Percentiles rank a stretch among this genome's conserved stretches.
Conservation (phyloP, 1,140 invertebrate species). For the Tetramorium alpestre region DNA sequence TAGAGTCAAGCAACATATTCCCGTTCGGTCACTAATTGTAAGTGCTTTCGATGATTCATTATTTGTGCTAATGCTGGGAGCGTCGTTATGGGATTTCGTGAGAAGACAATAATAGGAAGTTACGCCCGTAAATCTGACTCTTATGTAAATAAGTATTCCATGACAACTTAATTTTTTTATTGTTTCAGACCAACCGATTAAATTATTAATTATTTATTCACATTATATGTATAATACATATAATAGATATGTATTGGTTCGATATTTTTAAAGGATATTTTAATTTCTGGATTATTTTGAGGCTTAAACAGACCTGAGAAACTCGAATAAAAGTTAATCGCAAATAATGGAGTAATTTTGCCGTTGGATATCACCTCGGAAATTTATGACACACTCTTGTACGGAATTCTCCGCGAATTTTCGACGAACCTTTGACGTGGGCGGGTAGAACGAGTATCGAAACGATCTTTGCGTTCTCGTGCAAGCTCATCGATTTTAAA, state of each 20-base stretch:
- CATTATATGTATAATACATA: background rate
- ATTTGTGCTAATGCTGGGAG: background rate
- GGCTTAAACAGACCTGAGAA: background rate
- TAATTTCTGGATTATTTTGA: background rate
- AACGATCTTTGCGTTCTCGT: slow-evolving; percentile 56
- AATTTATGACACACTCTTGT: slow-evolving; percentile 6
- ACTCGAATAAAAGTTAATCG: slow-evolving; percentile 22
- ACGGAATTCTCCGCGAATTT: slow-evolving; percentile 24
- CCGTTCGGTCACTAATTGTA: slow-evolving; percentile 8
- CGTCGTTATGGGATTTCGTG: background rate
- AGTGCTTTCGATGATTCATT: slow-evolving; percentile 22
- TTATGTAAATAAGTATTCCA: background rate
- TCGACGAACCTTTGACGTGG: slow-evolving; percentile 36
- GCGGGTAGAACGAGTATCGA: slow-evolving; percentile 52
- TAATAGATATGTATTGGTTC: background rate
- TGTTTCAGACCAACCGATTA: background rate
- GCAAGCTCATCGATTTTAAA: slow-evolving; percentile 65
- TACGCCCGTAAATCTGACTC: background rate
- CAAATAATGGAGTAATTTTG: slow-evolving; percentile 30
- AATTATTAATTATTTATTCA: background rate
- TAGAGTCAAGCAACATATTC: background rate
- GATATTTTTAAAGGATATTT: background rate
- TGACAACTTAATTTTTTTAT: background rate
- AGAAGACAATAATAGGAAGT: background rate
- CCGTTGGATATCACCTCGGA: background rate